phyloP scores from a whole-genome alignment of 2,888 invertebrate genomes.

The Dicyrtomina minuta region DNA sequence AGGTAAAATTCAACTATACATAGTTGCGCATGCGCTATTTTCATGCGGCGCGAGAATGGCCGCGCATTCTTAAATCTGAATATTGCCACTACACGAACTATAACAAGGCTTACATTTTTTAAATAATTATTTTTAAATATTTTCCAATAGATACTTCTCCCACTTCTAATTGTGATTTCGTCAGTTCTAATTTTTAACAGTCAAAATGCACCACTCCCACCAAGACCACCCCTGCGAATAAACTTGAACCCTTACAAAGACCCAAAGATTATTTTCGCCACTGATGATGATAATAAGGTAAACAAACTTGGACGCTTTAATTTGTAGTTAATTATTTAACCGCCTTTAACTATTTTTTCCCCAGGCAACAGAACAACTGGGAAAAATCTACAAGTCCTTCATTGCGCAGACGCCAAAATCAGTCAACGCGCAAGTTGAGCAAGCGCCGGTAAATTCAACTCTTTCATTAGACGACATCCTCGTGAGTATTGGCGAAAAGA shows the following conservation, averaged over 20 bases:
- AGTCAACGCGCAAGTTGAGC: conserved; percentile 5
- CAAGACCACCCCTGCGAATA: conserved; percentile 41
- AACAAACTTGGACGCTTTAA: not conserved
- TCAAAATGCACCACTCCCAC: conserved; percentile 29
- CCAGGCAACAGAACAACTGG: conserved; percentile 27
- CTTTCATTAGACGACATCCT: conserved; percentile 29
- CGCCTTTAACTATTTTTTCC: not conserved
- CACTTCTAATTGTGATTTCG: conserved; percentile 41
- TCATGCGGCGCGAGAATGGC: too few relatives aligned
- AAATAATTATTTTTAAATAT: too few relatives aligned
- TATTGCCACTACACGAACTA: too few relatives aligned
- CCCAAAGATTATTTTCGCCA: conserved; percentile 40
- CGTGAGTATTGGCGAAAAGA: conserved; percentile 23
- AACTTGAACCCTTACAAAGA: conserved; percentile 39
- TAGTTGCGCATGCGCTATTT: not conserved
- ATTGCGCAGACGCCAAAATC: not conserved
- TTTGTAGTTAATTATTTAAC: not conserved
- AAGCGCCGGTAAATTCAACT: conserved; percentile 13
- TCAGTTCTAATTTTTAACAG: conserved; percentile 42
- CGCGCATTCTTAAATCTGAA: too few relatives aligned
- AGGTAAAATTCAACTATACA: conserved; percentile 11
- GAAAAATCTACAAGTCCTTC: conserved; percentile 13
- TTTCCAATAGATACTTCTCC: conserved; percentile 41
- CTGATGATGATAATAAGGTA: conserved; percentile 34
- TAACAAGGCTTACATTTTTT: too few relatives aligned